Conservation (phyloP, 2,888 invertebrate genomes). For the Xanthia icteritia region DNA sequence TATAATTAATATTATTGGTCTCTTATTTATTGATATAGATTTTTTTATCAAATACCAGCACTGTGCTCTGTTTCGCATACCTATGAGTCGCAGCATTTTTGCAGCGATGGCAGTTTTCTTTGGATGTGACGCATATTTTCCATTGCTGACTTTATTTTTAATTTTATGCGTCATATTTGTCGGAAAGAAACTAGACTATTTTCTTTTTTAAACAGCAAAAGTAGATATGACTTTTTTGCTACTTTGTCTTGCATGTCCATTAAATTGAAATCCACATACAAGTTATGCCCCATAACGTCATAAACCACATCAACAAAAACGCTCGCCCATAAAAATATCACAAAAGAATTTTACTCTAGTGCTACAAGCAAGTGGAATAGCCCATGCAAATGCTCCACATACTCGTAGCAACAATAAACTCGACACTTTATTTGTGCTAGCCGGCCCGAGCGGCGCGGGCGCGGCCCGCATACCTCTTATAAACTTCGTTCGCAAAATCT, state of each 20-base stretch:
- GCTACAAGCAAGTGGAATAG: constrained; percentile 43
- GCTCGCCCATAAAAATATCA: constrained; percentile 38
- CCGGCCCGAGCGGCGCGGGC: not conserved
- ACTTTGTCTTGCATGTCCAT: no score
- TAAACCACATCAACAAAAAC: constrained; percentile 34
- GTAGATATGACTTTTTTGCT: no score
- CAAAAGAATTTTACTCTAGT: constrained; percentile 31
- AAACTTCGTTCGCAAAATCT: constrained; percentile 58
- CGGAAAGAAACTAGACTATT: not conserved
- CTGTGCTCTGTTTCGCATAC: no score
- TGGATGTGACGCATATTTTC: not conserved
- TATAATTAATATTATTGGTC: no score
- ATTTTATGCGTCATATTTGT: not conserved
- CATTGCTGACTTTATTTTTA: not conserved
- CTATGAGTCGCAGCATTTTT: no score
- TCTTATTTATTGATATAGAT: no score
- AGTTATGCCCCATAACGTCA: constrained; percentile 12
- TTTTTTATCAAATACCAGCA: not conserved
- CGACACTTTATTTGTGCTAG: constrained; percentile 62
- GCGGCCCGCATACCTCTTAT: constrained; percentile 60
- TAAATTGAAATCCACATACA: not conserved
- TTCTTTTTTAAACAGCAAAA: not conserved
- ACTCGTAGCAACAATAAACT: constrained; percentile 61
- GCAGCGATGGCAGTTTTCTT: not conserved
- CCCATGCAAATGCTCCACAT: constrained; percentile 35